phyloP scores from a whole-genome alignment of 2,888 invertebrate genomes.

The Pyralis farinalis region DNA sequence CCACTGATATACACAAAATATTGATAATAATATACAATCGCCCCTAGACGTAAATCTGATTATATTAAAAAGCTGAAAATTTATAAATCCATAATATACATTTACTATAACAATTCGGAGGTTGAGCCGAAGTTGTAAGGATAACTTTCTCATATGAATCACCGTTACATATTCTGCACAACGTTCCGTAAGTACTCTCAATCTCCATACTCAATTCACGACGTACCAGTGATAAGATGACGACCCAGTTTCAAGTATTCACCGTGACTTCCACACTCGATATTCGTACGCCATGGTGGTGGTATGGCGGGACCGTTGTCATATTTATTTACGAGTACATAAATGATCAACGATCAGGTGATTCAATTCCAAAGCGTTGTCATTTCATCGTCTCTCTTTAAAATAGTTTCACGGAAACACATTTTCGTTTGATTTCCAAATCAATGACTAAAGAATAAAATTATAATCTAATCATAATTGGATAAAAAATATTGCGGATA shows the following conservation, averaged over 20 bases:
- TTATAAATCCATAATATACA: constrained; percentile 74
- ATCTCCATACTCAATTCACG: constrained; percentile 38
- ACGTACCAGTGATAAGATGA: constrained; percentile 27
- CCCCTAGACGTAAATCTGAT: constrained; percentile 60
- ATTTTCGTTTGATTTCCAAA: constrained; percentile 4
- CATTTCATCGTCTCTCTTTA: not conserved
- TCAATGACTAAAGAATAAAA: constrained; percentile 42
- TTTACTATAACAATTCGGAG: constrained; percentile 49
- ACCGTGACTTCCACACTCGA: not conserved
- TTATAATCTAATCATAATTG: constrained; percentile 49
- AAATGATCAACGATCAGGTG: constrained; percentile 4
- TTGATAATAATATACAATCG: constrained; percentile 59
- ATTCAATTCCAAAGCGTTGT: not conserved
- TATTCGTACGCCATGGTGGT: not conserved
- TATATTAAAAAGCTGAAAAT: constrained; percentile 73
- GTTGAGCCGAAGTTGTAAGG: constrained; percentile 30
- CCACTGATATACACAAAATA: constrained; percentile 68
- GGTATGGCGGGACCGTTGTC: not conserved
- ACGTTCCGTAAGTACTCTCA: constrained; percentile 63
- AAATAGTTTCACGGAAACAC: constrained; percentile 5
- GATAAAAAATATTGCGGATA: constrained; percentile 55
- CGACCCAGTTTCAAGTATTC: too few relatives aligned
- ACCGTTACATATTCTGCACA: constrained; percentile 41
- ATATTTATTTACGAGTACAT: constrained; percentile 5
- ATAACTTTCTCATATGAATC: constrained; percentile 36